These are phyloP conservation scores for Drosophila hamatofila DNA, from an alignment of 2,888 invertebrate species.

Conservation along the genomic window DNA sequence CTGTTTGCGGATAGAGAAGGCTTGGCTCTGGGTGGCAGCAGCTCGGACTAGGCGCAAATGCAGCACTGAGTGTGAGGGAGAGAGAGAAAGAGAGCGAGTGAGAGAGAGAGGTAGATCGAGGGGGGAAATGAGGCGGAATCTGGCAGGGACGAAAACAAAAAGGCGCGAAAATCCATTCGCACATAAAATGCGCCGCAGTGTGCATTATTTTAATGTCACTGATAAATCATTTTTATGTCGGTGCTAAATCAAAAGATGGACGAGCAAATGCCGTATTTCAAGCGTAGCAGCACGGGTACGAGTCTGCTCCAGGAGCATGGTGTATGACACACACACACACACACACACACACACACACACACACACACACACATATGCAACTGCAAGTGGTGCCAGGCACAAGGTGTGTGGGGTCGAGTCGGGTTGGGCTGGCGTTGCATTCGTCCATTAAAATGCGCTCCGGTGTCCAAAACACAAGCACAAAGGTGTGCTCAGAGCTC, in stretches of 20 bases:
- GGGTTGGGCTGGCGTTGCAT: slow-evolving; percentile 57
- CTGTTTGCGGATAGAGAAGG: slow-evolving; percentile 35
- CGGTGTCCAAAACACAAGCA: slow-evolving; percentile 76
- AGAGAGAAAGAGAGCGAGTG: neutral
- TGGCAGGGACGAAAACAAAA: slow-evolving; percentile 67
- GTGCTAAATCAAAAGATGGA: slow-evolving; percentile 85
- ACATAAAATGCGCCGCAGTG: slow-evolving; percentile 85
- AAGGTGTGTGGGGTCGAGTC: slow-evolving; percentile 33
- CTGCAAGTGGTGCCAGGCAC: slow-evolving; percentile 15
- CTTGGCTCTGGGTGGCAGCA: slow-evolving; percentile 1
- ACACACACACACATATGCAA: slow-evolving; percentile 7
- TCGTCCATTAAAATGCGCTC: slow-evolving; percentile 81
- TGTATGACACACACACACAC: slow-evolving; percentile 50
- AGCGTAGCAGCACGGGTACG: slow-evolving; percentile 38
- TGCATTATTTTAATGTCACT: slow-evolving; percentile 85
- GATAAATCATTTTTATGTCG: slow-evolving; percentile 85
- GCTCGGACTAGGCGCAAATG: slow-evolving; percentile 52
- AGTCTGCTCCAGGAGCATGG: slow-evolving; percentile 9
- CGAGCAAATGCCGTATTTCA: slow-evolving; percentile 81
- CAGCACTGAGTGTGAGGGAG: slow-evolving; percentile 14
- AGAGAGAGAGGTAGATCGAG: neutral
- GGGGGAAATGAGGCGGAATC: slow-evolving; percentile 6
- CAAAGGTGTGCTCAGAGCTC: slow-evolving; percentile 25
- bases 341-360: neutral
- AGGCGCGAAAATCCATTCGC: slow-evolving; percentile 85